Base-by-base conservation (phyloP, 2,797 vertebrate species). In the Clamator glandarius region DNA sequence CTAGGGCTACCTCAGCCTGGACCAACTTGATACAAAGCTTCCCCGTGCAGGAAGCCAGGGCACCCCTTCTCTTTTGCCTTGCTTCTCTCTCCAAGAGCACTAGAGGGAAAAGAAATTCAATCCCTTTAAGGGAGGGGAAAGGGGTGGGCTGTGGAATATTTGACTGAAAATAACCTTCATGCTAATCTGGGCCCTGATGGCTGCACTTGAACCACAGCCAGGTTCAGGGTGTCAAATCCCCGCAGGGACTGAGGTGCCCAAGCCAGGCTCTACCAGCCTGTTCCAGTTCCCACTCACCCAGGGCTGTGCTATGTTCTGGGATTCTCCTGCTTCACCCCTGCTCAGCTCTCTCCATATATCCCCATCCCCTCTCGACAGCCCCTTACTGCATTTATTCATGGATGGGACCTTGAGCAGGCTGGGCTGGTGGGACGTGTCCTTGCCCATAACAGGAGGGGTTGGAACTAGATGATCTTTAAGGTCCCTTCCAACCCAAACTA, bases 101-200 rank as follows among this genome's bases (percentile, higher is more conserved):
- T 75, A 36, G 15, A 54, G 59, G 46, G 62, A 89, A 92, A 87
- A 77, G 82, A 93, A 96, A 96, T 84, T 75, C 80, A 96, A 63
- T 94, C 90, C 36, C 80, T 92, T 59, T 74, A 64, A 83, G 75
- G 81, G 83, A 88, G 87, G 92, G 33, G 41, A 33, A 92, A 55
- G 83, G 83, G 91, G 84, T 76, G 79, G 93, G 46, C n/a, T 76
- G 69, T 94, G 70, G 54, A 90, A 54, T 54, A 59, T 62, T 92
- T 93, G 50, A 79, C 96, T 95, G 84, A 91, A 93, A 97, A 96
- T 94, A 96, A 93, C 93, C 87, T 88, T 93, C 91, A 83, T 51
- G 87, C 86, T 92, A 89, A 96, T 96, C 77, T 92, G 87, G 84
- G 83, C 76, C 48, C 89, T 83, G 70, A 83, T 26, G 8, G 68